Evolutionary conservation across 2,797 vertebrate species (phyloP).

Genomic region (Melopsittacus undulatus): DNA sequence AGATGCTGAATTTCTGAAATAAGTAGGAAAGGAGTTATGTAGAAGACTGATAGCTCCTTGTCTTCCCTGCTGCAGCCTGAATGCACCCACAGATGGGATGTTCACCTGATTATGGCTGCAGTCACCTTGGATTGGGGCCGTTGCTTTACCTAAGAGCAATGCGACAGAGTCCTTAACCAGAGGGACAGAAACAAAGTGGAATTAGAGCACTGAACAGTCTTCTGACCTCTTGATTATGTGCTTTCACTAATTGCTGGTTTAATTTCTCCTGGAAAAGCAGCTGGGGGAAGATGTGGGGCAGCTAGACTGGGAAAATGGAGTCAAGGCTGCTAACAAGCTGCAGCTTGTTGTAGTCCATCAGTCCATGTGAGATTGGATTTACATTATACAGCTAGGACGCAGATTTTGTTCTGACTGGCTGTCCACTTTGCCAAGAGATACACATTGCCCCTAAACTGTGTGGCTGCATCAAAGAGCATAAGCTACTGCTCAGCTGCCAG

Average conservation of each 20-base stretch:
- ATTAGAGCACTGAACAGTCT: not conserved
- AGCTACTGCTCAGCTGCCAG: not conserved
- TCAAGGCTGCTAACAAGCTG: not conserved
- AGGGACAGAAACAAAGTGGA: not conserved
- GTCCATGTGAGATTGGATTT: not conserved
- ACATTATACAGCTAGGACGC: not conserved
- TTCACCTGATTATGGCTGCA: not conserved
- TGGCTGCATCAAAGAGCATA: not conserved
- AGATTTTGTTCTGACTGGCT: not conserved
- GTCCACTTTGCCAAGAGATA: not conserved
- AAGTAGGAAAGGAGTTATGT: not conserved
- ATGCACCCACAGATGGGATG: not conserved
- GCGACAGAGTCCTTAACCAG: not conserved
- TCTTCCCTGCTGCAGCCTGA: not conserved
- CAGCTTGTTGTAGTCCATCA: not conserved
- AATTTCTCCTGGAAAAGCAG: not conserved
- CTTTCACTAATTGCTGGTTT: not conserved
- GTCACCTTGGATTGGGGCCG: not conserved
- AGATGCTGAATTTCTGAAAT: not conserved
- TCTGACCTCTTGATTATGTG: not conserved
- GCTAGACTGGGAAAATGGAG: not conserved
- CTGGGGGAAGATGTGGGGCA: not conserved
- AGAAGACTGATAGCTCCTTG: not conserved
- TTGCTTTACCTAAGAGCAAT: not conserved
- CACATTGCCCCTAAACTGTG: rapidly evolving